Conservation (phyloP, 2,113 vertebrate species). For the Pyxicephalus adspersus region DNA sequence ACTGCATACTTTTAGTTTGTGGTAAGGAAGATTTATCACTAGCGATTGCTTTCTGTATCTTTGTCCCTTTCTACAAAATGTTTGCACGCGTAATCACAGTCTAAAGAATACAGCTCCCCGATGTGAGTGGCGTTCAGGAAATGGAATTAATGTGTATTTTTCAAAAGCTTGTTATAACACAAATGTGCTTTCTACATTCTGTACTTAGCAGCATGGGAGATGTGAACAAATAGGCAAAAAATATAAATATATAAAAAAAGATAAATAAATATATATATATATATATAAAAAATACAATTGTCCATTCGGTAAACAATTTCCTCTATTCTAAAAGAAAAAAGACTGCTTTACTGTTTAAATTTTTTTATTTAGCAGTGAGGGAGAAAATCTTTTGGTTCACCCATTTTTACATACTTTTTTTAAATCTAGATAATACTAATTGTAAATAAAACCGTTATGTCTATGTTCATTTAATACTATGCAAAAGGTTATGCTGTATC, state of each 20-base stretch:
- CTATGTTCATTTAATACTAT: conserved; percentile 99
- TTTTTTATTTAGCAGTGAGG: conserved; percentile 73
- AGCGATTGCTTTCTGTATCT: not conserved
- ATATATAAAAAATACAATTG: conserved; percentile 72
- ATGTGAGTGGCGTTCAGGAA: conserved; percentile 5
- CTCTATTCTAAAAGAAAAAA: conserved; percentile 7
- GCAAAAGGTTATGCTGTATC: conserved; percentile 97
- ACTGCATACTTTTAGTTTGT: not conserved
- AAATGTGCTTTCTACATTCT: conserved; percentile 82
- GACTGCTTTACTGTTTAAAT: not conserved
- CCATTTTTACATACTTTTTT: conserved; percentile 98
- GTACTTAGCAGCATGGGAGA: conserved; percentile 98
- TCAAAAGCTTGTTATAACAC: conserved; percentile 49
- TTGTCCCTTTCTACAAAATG: not conserved
- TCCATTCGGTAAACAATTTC: conserved; percentile 71
- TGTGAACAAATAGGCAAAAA: conserved; percentile 73
- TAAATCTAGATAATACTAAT: conserved; percentile 94
- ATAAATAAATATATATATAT: conserved; percentile 51
- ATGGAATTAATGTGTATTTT: conserved; percentile 5
- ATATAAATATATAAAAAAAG: conserved; percentile 49
- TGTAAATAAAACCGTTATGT: conserved; percentile 99
- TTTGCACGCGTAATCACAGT: conserved; percentile 1
- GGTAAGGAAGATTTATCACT: not conserved
- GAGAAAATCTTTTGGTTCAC: conserved; percentile 95
- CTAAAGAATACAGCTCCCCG: not conserved